These are phyloP conservation scores for Pseudotriccus pelzelni DNA, from an alignment of 2,797 vertebrate species.

Conservation along the genomic window DNA sequence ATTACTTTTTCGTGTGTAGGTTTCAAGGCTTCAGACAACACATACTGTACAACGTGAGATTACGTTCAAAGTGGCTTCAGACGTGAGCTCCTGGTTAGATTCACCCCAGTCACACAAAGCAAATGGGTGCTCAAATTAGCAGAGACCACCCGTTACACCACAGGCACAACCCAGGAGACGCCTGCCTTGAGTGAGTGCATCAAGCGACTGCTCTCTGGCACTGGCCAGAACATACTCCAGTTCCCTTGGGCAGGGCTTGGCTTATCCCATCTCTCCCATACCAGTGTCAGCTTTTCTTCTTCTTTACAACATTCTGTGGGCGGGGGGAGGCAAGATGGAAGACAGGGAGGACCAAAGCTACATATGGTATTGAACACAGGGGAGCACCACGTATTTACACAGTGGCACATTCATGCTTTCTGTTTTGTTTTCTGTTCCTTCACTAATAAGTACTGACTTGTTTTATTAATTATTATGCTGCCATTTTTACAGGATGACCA, in stretches of 20 bases:
- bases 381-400: not conserved
- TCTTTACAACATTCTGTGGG: not conserved
- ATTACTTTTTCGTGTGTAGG: not conserved
- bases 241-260: not conserved
- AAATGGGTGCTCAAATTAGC: accelerated
- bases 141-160: not conserved
- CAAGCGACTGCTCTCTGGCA: accelerated
- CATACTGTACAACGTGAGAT: accelerated
- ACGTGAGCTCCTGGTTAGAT: not conserved
- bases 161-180: not conserved
- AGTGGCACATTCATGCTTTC: not conserved
- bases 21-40: not conserved
- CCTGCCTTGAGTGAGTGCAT: not conserved
- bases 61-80: not conserved
- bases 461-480: not conserved
- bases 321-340: not conserved
- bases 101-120: not conserved
- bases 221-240: not conserved
- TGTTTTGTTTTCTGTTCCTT: not conserved
- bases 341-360: not conserved
- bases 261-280: not conserved
- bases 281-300: not conserved
- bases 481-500: not conserved
- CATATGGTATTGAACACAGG: not conserved
- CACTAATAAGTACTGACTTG: not conserved